These are phyloP conservation scores for Erpetoichthys calabaricus DNA, from an alignment of 2,797 vertebrate species.

Conservation along the genomic window DNA sequence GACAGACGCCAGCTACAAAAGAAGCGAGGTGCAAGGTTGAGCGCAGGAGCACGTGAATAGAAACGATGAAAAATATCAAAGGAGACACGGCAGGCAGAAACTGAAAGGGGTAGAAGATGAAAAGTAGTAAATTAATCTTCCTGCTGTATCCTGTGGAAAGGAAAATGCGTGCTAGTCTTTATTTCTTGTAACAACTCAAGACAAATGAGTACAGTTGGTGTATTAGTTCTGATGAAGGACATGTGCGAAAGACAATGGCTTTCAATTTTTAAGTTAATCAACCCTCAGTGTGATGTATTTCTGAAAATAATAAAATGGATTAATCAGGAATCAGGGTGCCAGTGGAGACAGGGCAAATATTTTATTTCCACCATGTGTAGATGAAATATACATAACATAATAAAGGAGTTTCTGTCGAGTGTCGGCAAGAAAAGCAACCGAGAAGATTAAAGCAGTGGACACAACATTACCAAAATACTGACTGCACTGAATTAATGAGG, in stretches of 20 bases:
- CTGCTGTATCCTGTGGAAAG: slow-evolving; percentile 52
- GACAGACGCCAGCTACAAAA: slow-evolving; percentile 26
- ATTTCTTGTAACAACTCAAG: slow-evolving; percentile 73
- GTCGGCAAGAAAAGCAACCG: slow-evolving; percentile 60
- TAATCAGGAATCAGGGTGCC: slow-evolving; percentile 62
- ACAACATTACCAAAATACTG: slow-evolving; percentile 75
- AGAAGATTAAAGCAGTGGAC: slow-evolving; percentile 73
- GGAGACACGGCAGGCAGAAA: slow-evolving; percentile 40
- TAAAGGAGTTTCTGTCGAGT: slow-evolving; percentile 55
- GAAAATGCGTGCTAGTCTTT: slow-evolving; percentile 62
- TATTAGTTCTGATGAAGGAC: slow-evolving; percentile 70
- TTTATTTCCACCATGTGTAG: slow-evolving; percentile 46
- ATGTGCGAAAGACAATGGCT: slow-evolving; percentile 65
- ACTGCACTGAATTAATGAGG: slow-evolving; percentile 80
- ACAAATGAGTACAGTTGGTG: slow-evolving; percentile 59
- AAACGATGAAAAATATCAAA: slow-evolving; percentile 52
- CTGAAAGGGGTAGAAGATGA: slow-evolving; percentile 49
- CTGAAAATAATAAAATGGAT: slow-evolving; percentile 80
- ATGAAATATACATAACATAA: slow-evolving; percentile 77
- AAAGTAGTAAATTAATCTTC: slow-evolving; percentile 73
- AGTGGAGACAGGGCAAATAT: slow-evolving; percentile 45
- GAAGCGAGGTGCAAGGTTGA: slow-evolving; percentile 57
- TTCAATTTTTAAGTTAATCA: slow-evolving; percentile 89
- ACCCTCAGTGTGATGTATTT: slow-evolving; percentile 64
- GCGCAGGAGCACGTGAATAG: slow-evolving; percentile 45